Conservation (phyloP, 2,113 vertebrate genomes). For the Neodontobutis hainanensis region DNA sequence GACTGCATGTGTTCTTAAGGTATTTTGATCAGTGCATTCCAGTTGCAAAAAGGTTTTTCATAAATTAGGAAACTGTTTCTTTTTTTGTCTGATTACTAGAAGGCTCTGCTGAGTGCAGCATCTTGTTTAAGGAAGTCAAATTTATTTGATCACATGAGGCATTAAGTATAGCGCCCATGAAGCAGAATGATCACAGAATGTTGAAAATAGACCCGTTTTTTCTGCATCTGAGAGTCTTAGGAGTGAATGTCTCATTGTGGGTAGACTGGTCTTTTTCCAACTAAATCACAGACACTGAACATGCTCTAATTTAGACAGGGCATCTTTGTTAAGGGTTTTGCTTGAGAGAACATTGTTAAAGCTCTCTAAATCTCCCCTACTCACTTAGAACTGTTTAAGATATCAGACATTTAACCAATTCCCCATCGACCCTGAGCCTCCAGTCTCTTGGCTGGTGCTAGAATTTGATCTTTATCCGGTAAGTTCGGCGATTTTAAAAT, state of each 20-base stretch:
- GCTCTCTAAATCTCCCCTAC: conserved; percentile 41
- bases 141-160: conserved; percentile 30
- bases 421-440: conserved; percentile 39
- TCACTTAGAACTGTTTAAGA: conserved; percentile 62
- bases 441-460: conserved; percentile 12
- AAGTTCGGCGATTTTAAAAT: conserved; percentile 20
- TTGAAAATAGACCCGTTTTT: conserved; percentile 15
- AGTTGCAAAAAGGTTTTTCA: conserved; percentile 50
- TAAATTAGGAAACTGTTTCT: conserved; percentile 55
- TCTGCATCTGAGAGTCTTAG: neutral
- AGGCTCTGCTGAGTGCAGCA: conserved; percentile 43
- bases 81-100: conserved; percentile 44
- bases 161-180: neutral
- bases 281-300: conserved; percentile 34
- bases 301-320: conserved; percentile 47
- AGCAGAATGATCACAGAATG: conserved; percentile 17
- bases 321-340: conserved; percentile 46
- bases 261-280: conserved; percentile 9
- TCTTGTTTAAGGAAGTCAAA: conserved; percentile 20
- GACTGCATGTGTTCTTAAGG: conserved; percentile 40
- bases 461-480: conserved; percentile 39
- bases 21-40: conserved; percentile 61
- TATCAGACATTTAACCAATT: conserved; percentile 55
- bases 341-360: conserved; percentile 55
- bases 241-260: neutral